Percentiles rank a stretch among this genome's conserved stretches.
phyloP scores from a whole-genome alignment of 1,140 invertebrate species.

The Drosophila obscura region DNA sequence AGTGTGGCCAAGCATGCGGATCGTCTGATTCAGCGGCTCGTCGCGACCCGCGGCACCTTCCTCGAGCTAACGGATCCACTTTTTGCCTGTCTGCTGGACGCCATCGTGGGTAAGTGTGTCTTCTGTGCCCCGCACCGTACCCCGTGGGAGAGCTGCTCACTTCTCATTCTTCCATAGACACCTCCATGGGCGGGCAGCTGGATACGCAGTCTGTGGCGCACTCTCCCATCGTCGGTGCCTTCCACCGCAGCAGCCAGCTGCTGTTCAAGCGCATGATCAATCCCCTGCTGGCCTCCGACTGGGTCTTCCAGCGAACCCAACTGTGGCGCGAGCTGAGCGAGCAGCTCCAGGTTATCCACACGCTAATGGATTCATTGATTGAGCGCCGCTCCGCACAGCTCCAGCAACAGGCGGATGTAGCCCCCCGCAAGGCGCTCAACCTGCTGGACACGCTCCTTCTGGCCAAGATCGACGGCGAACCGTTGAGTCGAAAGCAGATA shows the following conservation, averaged over 20 bases:
- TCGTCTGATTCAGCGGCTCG: constrained; percentile 44
- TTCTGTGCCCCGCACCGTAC: too few relatives aligned
- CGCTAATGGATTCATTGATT: constrained; percentile 60
- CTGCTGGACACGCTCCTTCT: constrained; percentile 67
- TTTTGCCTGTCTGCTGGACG: constrained; percentile 73
- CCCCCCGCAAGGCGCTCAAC: constrained; percentile 16
- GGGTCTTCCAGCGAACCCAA: constrained; percentile 56
- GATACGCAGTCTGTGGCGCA: constrained; percentile 47
- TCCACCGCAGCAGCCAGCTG: constrained; percentile 57
- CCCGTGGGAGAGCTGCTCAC: too few relatives aligned
- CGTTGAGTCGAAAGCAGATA: constrained; percentile 55
- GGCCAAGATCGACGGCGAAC: constrained; percentile 38
- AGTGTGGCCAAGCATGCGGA: constrained; percentile 50
- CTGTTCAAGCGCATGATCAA: constrained; percentile 81
- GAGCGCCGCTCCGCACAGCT: constrained; percentile 39
- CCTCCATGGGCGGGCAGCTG: constrained; percentile 73
- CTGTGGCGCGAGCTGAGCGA: constrained; percentile 48
- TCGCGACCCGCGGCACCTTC: neutral
- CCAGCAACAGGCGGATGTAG: neutral
- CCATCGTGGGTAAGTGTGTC: constrained; percentile 62
- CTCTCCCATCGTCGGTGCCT: constrained; percentile 55
- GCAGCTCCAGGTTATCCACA: constrained; percentile 65
- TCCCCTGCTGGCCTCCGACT: constrained; percentile 66
- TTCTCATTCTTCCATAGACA: constrained; percentile 43
- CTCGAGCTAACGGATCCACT: constrained; percentile 69